Evolutionary conservation across 2,113 vertebrate genomes (phyloP).

Genomic region (Oreochromis tanganicae): DNA sequence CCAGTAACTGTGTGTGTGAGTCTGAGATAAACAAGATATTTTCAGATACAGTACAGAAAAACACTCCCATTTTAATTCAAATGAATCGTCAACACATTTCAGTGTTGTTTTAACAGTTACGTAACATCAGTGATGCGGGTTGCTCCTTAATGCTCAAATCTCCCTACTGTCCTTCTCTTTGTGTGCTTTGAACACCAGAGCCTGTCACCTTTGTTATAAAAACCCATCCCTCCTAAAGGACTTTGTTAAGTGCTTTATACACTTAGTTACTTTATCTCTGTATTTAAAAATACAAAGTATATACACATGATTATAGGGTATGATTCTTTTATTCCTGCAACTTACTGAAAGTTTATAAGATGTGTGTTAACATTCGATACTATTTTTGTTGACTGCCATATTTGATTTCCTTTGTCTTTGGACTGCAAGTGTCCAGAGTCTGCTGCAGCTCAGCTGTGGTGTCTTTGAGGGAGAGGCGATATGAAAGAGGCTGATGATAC

Average conservation of each 20-base stretch:
- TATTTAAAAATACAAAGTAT: not conserved
- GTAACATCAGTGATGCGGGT: not conserved
- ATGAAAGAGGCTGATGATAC: not conserved
- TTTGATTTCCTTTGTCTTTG: not conserved
- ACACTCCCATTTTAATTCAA: not conserved
- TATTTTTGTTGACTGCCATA: rapidly evolving
- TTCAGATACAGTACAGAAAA: not conserved
- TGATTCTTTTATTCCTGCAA: not conserved
- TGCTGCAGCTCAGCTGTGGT: not conserved
- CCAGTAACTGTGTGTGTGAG: too few relatives aligned
- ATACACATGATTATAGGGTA: not conserved
- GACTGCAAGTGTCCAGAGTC: not conserved
- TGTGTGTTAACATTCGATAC: rapidly evolving
- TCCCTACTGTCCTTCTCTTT: not conserved
- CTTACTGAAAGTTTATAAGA: not conserved
- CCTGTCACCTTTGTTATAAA: not conserved
- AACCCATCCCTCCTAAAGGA: not conserved
- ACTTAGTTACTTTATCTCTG: not conserved
- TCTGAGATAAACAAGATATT: not conserved
- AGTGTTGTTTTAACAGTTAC: not conserved
- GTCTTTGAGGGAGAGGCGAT: not conserved
- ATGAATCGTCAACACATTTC: not conserved
- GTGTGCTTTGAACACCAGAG: not conserved
- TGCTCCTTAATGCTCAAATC: not conserved
- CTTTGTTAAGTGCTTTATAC: rapidly evolving